Evolutionary conservation across 2,797 vertebrate genomes (phyloP).

Genomic region (Rhodeus uyekii): DNA sequence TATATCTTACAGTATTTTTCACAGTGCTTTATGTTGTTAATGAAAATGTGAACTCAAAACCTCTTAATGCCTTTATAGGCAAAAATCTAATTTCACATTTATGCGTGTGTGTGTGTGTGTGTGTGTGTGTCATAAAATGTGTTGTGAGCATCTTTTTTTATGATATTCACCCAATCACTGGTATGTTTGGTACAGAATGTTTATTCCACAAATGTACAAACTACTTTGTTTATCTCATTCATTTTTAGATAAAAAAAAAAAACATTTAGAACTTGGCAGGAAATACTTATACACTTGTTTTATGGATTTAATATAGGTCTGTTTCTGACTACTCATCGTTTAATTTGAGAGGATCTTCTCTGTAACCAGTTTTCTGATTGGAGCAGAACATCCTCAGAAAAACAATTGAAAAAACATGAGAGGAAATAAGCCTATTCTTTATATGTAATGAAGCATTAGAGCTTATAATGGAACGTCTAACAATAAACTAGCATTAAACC

Average conservation of each 20-base stretch:
- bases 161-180: neutral
- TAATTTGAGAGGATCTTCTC: neutral
- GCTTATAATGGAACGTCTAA: neutral
- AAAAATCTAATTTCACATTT: neutral
- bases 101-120: neutral
- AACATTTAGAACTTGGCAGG: neutral
- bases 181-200: neutral
- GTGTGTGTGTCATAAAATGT: neutral
- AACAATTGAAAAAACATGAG: neutral
- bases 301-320: neutral
- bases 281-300: neutral
- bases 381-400: neutral
- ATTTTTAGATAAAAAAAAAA: neutral
- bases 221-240: neutral
- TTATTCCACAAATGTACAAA: neutral
- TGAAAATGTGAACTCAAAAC: neutral
- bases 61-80: neutral
- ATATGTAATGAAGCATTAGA: neutral
- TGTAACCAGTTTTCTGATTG: neutral
- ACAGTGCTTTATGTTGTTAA: neutral
- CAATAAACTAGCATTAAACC: neutral
- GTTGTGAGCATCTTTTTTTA: neutral
- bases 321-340: neutral
- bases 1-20: neutral
- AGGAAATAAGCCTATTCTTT: neutral